Base-by-base conservation (phyloP, 2,113 vertebrate species). In the Grus americana region DNA sequence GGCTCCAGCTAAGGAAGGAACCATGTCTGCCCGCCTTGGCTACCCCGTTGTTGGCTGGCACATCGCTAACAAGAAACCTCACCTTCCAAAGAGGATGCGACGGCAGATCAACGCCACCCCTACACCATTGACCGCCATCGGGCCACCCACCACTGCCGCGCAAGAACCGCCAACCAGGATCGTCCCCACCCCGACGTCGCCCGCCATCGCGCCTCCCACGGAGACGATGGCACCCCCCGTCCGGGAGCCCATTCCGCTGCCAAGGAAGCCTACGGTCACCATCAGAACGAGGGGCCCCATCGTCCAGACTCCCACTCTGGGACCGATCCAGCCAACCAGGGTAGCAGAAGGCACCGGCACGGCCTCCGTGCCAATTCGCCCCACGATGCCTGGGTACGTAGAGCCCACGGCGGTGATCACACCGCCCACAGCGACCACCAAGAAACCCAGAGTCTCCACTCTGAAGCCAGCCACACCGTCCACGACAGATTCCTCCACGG, bases 31-130 rank as follows among this genome's bases (percentile, higher is more conserved):
- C 59, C 98, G 91, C 79, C 98, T 99, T 34, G 99, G 99, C 46
- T 99, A 99, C 84, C 99, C 99, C 6, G 99, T 99, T 61, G 99
- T 99, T 58, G 99, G 99, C 67, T 99, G 99, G 99, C 99, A 99
- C 91, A 99, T 99, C 34, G 99, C 99, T 81, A 99, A 99, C 96
- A 99, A 99, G 96, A 99, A 99, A 93, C 99, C 99, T 58, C 98
- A 99, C 79, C 96, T 99, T 52, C 98, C 99, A 63, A 99, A 99
- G 97, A 98, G 99, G 71, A 97, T 99, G 86, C 98, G 98, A 79
- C 97, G 99, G 83, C 99, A 99, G 94, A 98, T 99, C 93, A 98
- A 99, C 12, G 99, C 99, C 89, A 99, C 99, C 63, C 99, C 99
- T 15, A 99, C 99, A 0, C 99, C 99, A 59, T 95, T 99, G 70